These are phyloP conservation scores for Alectura lathami DNA, from an alignment of 2,113 vertebrate species.

Conservation along the genomic window DNA sequence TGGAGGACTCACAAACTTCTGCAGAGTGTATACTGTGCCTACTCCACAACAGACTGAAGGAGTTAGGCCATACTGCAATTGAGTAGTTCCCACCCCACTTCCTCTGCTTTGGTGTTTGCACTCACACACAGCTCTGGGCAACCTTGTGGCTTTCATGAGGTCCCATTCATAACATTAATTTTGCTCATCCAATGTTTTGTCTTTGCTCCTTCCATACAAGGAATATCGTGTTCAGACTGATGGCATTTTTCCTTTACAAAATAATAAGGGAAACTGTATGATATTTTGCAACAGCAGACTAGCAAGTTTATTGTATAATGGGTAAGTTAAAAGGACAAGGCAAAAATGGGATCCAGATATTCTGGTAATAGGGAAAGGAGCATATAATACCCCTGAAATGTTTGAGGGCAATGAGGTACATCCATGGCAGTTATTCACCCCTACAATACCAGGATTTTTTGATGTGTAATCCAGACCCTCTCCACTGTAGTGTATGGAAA, in stretches of 20 bases:
- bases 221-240: background rate
- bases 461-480: background rate
- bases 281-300: rapidly evolving
- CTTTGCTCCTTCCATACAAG: background rate
- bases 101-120: background rate
- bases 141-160: background rate
- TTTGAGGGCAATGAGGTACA: background rate
- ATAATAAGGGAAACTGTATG: background rate
- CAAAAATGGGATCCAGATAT: background rate
- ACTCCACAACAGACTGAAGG: background rate
- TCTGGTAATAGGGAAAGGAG: background rate
- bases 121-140: background rate
- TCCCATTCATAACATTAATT: rapidly evolving
- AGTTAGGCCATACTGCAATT: background rate
- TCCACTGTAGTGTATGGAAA: background rate
- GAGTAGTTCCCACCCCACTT: rapidly evolving
- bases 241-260: background rate
- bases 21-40: background rate
- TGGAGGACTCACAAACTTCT: background rate
- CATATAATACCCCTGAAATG: background rate
- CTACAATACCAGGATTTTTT: background rate
- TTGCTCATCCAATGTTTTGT: background rate
- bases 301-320: rapidly evolving
- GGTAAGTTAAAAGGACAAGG: background rate
- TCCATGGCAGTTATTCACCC: background rate